Percentiles rank a stretch among this genome's conserved stretches.
phyloP scores from a whole-genome alignment of 2,113 vertebrate genomes.

The Pyrgilauda ruficollis region DNA sequence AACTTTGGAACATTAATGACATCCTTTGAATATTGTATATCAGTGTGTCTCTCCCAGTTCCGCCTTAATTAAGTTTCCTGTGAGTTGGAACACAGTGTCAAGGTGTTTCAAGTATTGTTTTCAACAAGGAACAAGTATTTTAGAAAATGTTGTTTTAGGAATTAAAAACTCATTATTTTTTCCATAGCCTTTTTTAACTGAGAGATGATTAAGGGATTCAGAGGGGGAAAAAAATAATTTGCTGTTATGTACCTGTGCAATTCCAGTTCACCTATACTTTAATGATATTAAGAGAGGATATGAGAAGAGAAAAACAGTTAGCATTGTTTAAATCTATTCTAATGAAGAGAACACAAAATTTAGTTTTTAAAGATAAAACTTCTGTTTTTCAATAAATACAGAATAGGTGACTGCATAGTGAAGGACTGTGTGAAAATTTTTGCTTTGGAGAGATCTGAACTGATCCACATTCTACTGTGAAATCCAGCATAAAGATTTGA shows the following conservation, averaged over 20 bases:
- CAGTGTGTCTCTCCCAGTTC: not conserved
- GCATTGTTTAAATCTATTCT: not conserved
- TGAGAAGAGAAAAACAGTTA: not conserved
- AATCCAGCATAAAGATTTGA: not conserved
- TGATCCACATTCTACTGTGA: not conserved
- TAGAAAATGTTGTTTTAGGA: not conserved
- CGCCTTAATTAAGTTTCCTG: conserved; percentile 7
- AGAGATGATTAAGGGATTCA: not conserved
- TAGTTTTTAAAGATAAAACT: not conserved
- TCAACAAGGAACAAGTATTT: not conserved
- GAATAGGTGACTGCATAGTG: not conserved
- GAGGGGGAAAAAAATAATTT: not conserved
- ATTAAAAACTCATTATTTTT: not conserved
- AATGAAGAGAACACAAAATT: not conserved
- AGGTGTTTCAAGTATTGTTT: conserved; percentile 11
- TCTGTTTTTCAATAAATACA: not conserved
- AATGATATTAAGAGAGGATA: not conserved
- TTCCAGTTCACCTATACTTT: not conserved
- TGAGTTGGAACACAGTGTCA: not conserved
- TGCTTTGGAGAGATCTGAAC: not conserved
- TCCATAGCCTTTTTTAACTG: not conserved
- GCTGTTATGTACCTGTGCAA: not conserved
- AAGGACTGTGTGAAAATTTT: not conserved
- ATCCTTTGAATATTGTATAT: not conserved
- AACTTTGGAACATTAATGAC: not conserved